Evolutionary conservation across 2,797 vertebrate species (phyloP).

Genomic region (Pipistrellus pipistrellus): DNA sequence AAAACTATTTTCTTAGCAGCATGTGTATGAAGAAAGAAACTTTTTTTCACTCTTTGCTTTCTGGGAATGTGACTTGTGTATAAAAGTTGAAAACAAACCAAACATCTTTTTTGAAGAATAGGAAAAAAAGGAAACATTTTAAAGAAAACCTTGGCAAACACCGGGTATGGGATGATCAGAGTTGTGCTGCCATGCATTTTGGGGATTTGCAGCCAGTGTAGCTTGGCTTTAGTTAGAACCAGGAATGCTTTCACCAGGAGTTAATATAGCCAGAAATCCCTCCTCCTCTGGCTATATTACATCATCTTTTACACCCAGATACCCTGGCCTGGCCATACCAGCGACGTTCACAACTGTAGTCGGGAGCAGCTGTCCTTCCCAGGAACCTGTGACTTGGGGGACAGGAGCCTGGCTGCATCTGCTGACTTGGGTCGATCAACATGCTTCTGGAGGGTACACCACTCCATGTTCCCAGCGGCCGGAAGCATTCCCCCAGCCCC

Average conservation of each 20-base stretch:
- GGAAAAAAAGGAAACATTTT: constrained; percentile 30
- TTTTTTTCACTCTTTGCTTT: constrained; percentile 78
- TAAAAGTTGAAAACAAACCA: constrained; percentile 71
- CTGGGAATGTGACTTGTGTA: constrained; percentile 75
- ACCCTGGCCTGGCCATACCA: background rate
- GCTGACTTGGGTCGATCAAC: background rate
- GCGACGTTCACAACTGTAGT: background rate
- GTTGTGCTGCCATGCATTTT: background rate
- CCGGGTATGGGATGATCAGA: background rate
- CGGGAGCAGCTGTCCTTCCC: background rate
- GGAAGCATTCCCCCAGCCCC: background rate
- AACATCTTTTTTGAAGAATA: background rate
- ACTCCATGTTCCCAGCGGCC: background rate
- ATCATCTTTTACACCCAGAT: background rate
- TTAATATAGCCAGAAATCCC: constrained; percentile 22
- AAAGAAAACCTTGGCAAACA: constrained; percentile 65
- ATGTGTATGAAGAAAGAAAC: constrained; percentile 72
- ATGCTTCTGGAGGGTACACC: background rate
- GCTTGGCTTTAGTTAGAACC: background rate
- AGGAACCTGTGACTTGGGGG: background rate
- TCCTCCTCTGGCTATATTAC: background rate
- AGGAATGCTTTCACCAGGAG: background rate
- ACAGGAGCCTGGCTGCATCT: background rate
- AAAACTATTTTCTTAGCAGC: constrained; percentile 83
- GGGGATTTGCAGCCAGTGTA: background rate